Percentiles rank a stretch among this genome's conserved stretches.
Conservation (phyloP, 1,140 invertebrate species). For the Microvelia longipes region DNA sequence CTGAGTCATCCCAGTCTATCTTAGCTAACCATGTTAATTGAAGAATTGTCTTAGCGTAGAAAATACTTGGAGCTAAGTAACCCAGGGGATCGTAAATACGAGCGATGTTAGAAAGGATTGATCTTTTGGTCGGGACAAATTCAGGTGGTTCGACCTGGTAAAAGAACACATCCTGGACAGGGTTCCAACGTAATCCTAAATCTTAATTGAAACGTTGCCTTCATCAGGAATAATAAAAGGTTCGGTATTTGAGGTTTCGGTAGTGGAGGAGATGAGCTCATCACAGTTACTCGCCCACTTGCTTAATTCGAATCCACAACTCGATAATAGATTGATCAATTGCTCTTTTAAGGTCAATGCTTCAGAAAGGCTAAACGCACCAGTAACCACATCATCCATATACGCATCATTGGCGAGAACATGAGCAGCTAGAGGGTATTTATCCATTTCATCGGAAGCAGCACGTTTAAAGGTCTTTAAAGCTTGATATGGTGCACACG, state of each 20-base stretch:
- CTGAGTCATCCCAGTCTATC: slow-evolving; percentile 24
- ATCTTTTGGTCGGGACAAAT: slow-evolving; percentile 14
- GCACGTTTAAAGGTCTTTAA: too few species aligned
- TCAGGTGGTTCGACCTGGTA: neutral
- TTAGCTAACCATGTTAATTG: slow-evolving; percentile 23
- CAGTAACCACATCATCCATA: neutral
- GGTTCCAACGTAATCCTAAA: slow-evolving; percentile 5
- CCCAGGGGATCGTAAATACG: slow-evolving; percentile 28
- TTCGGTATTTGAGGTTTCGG: neutral
- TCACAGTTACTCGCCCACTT: neutral
- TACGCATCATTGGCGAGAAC: too few species aligned
- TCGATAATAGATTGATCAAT: neutral
- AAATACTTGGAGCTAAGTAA: slow-evolving; percentile 20
- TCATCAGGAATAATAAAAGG: neutral
- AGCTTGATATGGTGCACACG: too few species aligned
- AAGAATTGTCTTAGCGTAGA: slow-evolving; percentile 21
- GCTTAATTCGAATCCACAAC: neutral
- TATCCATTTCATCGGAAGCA: too few species aligned
- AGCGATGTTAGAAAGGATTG: slow-evolving; percentile 19
- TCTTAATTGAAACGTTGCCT: neutral
- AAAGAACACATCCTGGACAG: neutral
- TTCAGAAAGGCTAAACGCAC: neutral
- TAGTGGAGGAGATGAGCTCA: neutral
- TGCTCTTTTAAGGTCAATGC: neutral
- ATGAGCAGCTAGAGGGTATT: too few species aligned